Conservation (phyloP, 2,888 invertebrate genomes). For the Xanthia icteritia region DNA sequence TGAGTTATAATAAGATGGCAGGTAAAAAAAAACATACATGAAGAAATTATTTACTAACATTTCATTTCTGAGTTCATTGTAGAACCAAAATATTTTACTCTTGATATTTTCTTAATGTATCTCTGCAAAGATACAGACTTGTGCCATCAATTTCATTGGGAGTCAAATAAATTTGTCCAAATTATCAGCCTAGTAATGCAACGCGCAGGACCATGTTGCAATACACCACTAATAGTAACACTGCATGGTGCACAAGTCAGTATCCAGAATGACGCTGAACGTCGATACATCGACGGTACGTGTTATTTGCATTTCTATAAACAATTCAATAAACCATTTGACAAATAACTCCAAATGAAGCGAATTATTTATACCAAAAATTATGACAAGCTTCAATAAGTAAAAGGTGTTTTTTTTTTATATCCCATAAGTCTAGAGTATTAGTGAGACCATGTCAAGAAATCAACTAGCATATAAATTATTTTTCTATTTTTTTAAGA, state of each 20-base stretch:
- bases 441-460: too few relatives aligned
- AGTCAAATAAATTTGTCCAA: too few relatives aligned
- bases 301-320: slow-evolving; percentile 1
- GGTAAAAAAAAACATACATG: neutral
- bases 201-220: neutral
- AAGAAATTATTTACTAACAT: slow-evolving; percentile 15
- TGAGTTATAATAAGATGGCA: slow-evolving; percentile 1
- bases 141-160: too few relatives aligned
- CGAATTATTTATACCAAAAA: slow-evolving; percentile 27
- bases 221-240: neutral
- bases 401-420: neutral
- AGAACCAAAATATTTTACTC: neutral
- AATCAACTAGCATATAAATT: too few relatives aligned
- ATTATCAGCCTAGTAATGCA: neutral
- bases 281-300: neutral
- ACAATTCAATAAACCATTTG: slow-evolving; percentile 10
- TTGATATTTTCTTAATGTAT: neutral
- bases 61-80: neutral
- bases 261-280: neutral
- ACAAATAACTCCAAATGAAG: slow-evolving; percentile 9
- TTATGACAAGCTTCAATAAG: slow-evolving; percentile 32
- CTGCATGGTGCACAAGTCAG: neutral
- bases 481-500: too few relatives aligned
- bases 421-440: too few relatives aligned
- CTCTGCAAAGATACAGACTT: neutral